Evolutionary conservation across 1,140 invertebrate species (phyloP), one percentile per base, ranked within the genome.

Genomic region (Bombus affinis): DNA sequence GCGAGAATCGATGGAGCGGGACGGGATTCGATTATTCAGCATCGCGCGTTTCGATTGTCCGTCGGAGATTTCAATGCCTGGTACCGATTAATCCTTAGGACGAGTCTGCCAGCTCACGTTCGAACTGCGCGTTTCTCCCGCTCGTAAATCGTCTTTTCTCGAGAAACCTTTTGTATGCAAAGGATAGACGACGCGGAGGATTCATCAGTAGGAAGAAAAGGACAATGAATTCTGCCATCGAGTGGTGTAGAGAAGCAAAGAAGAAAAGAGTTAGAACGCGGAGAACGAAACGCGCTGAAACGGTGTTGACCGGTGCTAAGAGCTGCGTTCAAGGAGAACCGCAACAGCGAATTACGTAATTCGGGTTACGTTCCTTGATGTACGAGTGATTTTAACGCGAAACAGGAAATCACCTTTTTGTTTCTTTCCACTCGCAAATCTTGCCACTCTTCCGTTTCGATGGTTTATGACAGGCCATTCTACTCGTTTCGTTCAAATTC

Each of bases 261-360:
- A 28, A 57, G 39, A 65, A 37, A 13, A 42, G 72, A 10, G 72
- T 15, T 68, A 44, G 66, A 85, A 62, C 75, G 74, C 5, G 57
- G 76, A 71, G 78, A 90, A 90, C 65, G 76, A 90, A 83, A 86
- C 74, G 83, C 77, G 77, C 79, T 72, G 87, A 82, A 92, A 83
- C 88, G 68, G 83, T 83, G 81, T 80, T 70, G 68, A 70, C 68
- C 83, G 81, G 88, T 88, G 73, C 85, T 89, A 89, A 86, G 86
- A 90, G 84, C 82, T 81, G 86, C 83, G 85, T 90, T 92, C 92
- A 93, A 93, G 92, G 91, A 91, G 88, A 92, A 90, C 88, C 89
- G 71, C 87, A 90, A 86, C 71, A 39, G 74, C 28, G 82, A 83
- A 88, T 92, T 92, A 90, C 91, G 90, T 91, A 92, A 93, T 90